phyloP scores from a whole-genome alignment of 2,797 vertebrate genomes.

The Potorous gilbertii region DNA sequence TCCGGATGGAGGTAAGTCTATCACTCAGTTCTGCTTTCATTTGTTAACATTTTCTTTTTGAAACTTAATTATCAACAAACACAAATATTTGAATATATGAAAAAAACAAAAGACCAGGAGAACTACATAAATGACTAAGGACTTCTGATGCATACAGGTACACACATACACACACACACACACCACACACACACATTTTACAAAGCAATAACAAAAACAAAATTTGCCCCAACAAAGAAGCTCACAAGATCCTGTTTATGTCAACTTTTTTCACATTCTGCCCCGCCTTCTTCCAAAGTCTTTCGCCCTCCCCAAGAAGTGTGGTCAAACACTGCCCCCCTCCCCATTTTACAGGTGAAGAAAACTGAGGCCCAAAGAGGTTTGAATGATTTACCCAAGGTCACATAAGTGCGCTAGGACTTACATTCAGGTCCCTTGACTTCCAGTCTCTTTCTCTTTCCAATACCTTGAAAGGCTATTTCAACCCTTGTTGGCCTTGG shows the following conservation, averaged over 20 bases:
- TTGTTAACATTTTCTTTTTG: neutral
- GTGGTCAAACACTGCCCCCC: neutral
- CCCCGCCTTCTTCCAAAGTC: neutral
- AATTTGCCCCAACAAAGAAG: neutral
- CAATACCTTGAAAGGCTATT: neutral
- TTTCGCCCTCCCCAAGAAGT: neutral
- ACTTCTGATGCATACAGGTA: neutral
- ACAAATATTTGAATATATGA: neutral
- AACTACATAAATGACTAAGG: neutral
- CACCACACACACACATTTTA: neutral
- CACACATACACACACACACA: no score
- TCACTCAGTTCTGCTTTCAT: neutral
- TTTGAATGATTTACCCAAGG: neutral
- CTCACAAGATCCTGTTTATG: neutral
- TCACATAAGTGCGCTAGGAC: neutral
- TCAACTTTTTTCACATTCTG: neutral
- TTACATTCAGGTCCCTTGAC: neutral
- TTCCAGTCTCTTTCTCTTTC: neutral
- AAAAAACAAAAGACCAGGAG: neutral
- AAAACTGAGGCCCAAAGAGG: neutral
- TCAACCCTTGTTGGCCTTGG: neutral
- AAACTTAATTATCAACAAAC: neutral
- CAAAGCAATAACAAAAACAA: neutral
- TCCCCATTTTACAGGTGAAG: neutral
- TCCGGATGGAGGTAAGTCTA: neutral